These are phyloP conservation scores for Halcyon senegalensis DNA, from an alignment of 2,113 vertebrate genomes.

Conservation along the genomic window DNA sequence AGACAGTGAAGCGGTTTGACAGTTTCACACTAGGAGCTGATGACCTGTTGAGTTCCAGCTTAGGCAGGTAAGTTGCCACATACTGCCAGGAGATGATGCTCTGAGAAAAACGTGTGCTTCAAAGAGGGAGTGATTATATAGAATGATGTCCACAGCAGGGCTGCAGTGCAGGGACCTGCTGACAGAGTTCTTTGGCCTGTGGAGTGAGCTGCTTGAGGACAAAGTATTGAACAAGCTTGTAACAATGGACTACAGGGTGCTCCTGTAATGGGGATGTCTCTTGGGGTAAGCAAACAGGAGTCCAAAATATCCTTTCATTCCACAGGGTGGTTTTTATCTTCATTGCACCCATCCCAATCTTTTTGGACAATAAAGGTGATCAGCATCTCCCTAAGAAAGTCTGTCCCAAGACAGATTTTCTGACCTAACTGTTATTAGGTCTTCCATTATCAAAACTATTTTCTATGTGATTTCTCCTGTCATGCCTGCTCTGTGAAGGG, in stretches of 20 bases:
- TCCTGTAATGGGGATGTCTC: neutral
- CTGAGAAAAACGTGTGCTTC: accelerated
- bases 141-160: neutral
- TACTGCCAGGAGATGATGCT: neutral
- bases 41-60: neutral
- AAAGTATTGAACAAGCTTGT: neutral
- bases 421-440: neutral
- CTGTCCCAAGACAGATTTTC: neutral
- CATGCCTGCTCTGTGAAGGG: neutral
- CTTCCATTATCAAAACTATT: neutral
- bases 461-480: neutral
- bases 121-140: neutral
- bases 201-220: neutral
- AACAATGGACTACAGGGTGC: neutral
- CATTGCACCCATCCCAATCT: neutral
- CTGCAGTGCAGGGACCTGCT: neutral
- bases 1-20: neutral
- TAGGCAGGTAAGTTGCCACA: neutral
- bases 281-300: neutral
- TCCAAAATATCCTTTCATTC: neutral
- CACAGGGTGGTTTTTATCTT: neutral
- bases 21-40: neutral
- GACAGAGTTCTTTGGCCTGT: neutral
- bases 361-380: neutral
- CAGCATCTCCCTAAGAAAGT: neutral